Evolutionary conservation across 1,140 invertebrate genomes (phyloP).

Genomic region (Plectrocnemia conspersa): DNA sequence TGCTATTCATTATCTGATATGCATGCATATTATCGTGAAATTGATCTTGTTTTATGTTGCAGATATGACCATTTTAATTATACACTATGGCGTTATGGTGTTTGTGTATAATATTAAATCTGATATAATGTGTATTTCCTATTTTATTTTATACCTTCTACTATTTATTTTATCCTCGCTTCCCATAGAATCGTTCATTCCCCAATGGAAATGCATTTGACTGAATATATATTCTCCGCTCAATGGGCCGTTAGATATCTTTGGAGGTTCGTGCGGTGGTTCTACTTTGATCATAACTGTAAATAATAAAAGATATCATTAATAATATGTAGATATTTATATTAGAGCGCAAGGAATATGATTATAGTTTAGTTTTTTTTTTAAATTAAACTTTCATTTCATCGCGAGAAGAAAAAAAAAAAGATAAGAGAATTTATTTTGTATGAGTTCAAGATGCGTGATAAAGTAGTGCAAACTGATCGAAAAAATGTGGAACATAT

Average conservation of each 20-base stretch:
- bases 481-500: too few relatives aligned
- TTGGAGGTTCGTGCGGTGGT: constrained; percentile 50
- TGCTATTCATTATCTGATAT: neutral
- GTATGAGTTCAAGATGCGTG: too few relatives aligned
- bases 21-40: neutral
- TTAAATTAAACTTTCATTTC: neutral
- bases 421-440: too few relatives aligned
- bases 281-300: constrained; percentile 56
- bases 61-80: neutral
- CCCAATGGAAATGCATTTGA: constrained; percentile 82
- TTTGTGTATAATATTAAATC: too few relatives aligned
- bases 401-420: too few relatives aligned
- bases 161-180: constrained; percentile 86
- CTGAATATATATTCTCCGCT: constrained; percentile 67
- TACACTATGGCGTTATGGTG: neutral
- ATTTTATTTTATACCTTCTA: constrained; percentile 43
- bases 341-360: neutral
- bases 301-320: too few relatives aligned
- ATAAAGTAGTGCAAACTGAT: too few relatives aligned
- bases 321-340: too few relatives aligned
- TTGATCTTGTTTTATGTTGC: neutral
- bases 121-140: neutral
- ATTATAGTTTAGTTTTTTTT: neutral
- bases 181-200: constrained; percentile 71
- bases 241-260: constrained; percentile 65